Percentiles rank a stretch among this genome's conserved stretches.
Conservation (phyloP, 2,797 vertebrate genomes). For the Ispidina picta region DNA sequence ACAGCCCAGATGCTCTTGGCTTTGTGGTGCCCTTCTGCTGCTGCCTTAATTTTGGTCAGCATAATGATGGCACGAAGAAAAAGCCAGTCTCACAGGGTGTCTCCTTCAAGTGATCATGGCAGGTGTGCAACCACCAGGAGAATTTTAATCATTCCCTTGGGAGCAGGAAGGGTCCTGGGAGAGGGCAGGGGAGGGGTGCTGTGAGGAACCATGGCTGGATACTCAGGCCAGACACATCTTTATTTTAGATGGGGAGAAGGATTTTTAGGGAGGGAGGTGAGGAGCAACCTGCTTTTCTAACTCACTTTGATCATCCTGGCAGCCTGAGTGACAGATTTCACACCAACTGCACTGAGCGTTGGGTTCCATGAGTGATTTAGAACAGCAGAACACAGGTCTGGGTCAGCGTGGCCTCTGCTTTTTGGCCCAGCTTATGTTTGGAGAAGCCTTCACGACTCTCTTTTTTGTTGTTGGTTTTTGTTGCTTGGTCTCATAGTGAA, state of each 20-base stretch:
- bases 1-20: no score
- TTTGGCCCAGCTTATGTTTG: rapidly evolving
- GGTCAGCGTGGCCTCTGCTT: background rate
- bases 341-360: background rate
- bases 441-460: rapidly evolving
- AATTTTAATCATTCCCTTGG: background rate
- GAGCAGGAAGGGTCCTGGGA: background rate
- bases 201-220: background rate
- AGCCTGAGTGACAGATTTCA: background rate
- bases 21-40: background rate
- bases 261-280: background rate
- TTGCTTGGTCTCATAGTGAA: rapidly evolving
- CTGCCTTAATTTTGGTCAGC: background rate
- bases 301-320: background rate
- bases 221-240: rapidly evolving
- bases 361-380: background rate
- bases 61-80: background rate
- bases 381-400: background rate
- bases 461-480: background rate
- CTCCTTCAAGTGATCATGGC: background rate
- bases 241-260: background rate
- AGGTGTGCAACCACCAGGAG: background rate
- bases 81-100: rapidly evolving
- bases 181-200: no score
- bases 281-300: background rate